A percentile compares a stretch with the other conserved stretches of the same genome.
phyloP scores from a whole-genome alignment of 2,113 vertebrate species.

The Ameiurus melas region DNA sequence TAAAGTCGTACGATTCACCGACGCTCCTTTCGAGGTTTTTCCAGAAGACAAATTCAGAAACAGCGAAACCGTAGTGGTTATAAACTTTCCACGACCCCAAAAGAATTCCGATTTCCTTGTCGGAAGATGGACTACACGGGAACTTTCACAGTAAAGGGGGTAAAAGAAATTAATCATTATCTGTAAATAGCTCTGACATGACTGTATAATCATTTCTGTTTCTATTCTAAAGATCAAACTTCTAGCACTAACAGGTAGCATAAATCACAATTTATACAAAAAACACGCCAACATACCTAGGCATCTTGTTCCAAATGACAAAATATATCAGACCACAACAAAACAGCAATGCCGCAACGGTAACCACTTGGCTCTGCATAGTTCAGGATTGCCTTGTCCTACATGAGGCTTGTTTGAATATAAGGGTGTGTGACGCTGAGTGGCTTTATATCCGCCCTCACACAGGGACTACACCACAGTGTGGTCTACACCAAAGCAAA shows the following conservation, averaged over 20 bases:
- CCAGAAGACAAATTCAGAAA: background rate
- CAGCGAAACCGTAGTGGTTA: background rate
- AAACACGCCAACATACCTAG: constrained; percentile 49
- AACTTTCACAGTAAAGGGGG: background rate
- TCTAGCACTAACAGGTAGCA: background rate
- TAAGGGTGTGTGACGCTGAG: background rate
- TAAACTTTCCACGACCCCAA: background rate
- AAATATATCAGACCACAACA: background rate
- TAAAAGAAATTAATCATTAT: background rate
- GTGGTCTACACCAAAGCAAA: background rate
- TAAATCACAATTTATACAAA: background rate
- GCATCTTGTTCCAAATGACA: constrained; percentile 13
- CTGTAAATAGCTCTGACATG: background rate
- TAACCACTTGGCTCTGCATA: constrained; percentile 12
- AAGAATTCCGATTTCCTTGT: background rate
- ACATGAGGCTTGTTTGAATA: background rate
- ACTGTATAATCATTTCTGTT: background rate
- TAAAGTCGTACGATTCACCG: background rate
- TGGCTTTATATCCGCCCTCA: background rate
- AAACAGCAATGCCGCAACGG: constrained; percentile 7
- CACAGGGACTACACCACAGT: background rate
- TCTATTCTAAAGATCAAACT: background rate
- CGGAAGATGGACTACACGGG: background rate
- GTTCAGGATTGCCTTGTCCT: background rate
- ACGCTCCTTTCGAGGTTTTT: background rate